Percentiles rank a stretch among this genome's conserved stretches.
Evolutionary conservation across 2,888 invertebrate species (phyloP).

Genomic region (Xanthia togata): DNA sequence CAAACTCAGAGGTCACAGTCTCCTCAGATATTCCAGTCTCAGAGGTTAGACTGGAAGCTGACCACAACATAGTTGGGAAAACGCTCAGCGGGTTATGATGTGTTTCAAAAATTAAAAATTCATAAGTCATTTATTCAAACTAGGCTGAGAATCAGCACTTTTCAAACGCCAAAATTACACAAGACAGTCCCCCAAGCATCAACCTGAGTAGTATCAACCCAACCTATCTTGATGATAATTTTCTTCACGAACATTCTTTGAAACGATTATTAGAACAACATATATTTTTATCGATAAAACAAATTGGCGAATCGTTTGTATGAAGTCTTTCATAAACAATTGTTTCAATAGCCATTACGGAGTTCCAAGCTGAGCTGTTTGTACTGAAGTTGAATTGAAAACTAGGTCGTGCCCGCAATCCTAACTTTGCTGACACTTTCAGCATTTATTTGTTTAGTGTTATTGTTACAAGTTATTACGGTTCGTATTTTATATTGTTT

Average conservation of each 20-base stretch:
- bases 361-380: constrained; percentile 33
- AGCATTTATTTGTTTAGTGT: constrained; percentile 41
- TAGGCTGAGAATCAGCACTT: too few relatives aligned
- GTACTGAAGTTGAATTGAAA: constrained; percentile 28
- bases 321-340: constrained; percentile 1
- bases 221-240: background rate
- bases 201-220: background rate
- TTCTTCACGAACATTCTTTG: background rate
- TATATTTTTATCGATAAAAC: background rate
- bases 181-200: too few relatives aligned
- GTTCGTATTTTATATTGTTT: background rate
- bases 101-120: too few relatives aligned
- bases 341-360: constrained; percentile 8
- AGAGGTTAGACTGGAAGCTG: background rate
- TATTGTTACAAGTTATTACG: constrained; percentile 31
- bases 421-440: constrained; percentile 33
- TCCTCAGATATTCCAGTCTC: too few relatives aligned
- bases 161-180: too few relatives aligned
- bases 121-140: too few relatives aligned
- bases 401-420: constrained; percentile 45
- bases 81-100: background rate
- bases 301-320: background rate
- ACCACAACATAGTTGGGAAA: background rate
- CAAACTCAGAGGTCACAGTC: too few relatives aligned
- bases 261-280: background rate